Base-by-base conservation (phyloP, 30 jellyfish, hydroid and myxozoan species). In the Cassiopea xamachana region DNA sequence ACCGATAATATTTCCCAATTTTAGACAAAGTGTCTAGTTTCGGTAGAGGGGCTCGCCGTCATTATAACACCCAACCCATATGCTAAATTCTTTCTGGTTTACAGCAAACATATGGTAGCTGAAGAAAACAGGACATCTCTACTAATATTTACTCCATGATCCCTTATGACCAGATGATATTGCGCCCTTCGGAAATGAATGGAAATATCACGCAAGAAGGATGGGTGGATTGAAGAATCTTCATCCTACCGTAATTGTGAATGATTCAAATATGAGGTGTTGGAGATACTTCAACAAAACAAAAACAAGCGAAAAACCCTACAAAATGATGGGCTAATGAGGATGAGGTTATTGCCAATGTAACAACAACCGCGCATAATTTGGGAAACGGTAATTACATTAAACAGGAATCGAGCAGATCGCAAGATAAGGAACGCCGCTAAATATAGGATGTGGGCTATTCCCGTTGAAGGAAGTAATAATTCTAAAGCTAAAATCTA, bases 391-490 rank as follows among this genome's bases (percentile, higher is more conserved):
- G 19, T 71, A 5, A 71, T 18, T 71, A 4, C 51, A 43, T 71
- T 10, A 7, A 16, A 71, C 80, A 71, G 80, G 80, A 71, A 71
- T 71, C 19, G 55, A 71, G 17, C 80, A 71, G 80, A 71, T 44
- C 39, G 18, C 17, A 19, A 71, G 80, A 71, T 71, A 71, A 71
- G 55, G 6, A 71, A 1, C 3, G 58, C 19, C 55, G 80, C 80
- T 71, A 71, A 71, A 71, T 15, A 71, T 71, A 71, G 80, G 80
- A 71, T 71, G 80, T 44, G 50, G 50, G 80, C 19, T 71, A 71
- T 71, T 19, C 14, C 51, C 18, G 48, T 7, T 1, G 16, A n/a
- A 71, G 80, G 80, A 71, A 71, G 80, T 44, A 71, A 71, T 71
- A 39, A 71, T 71, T 71, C 80, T 1, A 17, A 71, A 15, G 50